Evolutionary conservation across 2,113 vertebrate species (phyloP).

Genomic region (Melanotaenia duboulayi): DNA sequence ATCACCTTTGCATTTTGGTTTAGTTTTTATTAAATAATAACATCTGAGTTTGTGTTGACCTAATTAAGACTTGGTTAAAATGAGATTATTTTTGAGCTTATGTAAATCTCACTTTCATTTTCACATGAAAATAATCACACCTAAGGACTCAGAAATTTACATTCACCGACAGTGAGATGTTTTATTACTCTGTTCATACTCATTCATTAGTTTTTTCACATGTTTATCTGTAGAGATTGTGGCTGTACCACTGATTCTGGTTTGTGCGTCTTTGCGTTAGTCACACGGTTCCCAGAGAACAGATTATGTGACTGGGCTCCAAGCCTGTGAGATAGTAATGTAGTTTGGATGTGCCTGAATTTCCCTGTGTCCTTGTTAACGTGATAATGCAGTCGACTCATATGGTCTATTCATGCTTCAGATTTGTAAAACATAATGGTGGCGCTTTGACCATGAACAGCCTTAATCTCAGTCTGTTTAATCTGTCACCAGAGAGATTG

Average conservation of each 20-base stretch:
- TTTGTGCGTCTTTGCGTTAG: slow-evolving; percentile 4
- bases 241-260: slow-evolving; percentile 2
- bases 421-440: background rate
- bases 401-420: slow-evolving; percentile 4
- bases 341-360: background rate
- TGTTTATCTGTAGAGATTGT: background rate
- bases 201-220: background rate
- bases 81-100: background rate
- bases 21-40: too few species aligned
- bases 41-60: too few species aligned
- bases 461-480: background rate
- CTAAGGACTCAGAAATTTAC: background rate
- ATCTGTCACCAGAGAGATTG: background rate
- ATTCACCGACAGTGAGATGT: slow-evolving; percentile 13
- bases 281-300: slow-evolving; percentile 7
- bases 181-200: background rate
- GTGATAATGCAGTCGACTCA: slow-evolving; percentile 8
- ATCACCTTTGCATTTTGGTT: too few species aligned
- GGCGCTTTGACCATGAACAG: background rate
- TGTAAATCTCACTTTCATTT: background rate
- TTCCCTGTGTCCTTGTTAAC: slow-evolving; percentile 10
- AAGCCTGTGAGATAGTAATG: background rate
- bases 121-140: background rate
- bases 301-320: slow-evolving; percentile 23
- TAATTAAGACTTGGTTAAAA: background rate